Percentiles rank a stretch among this genome's conserved stretches.
phyloP scores from a whole-genome alignment of 2,888 invertebrate genomes.

The Petrolisthes cinctipes region DNA sequence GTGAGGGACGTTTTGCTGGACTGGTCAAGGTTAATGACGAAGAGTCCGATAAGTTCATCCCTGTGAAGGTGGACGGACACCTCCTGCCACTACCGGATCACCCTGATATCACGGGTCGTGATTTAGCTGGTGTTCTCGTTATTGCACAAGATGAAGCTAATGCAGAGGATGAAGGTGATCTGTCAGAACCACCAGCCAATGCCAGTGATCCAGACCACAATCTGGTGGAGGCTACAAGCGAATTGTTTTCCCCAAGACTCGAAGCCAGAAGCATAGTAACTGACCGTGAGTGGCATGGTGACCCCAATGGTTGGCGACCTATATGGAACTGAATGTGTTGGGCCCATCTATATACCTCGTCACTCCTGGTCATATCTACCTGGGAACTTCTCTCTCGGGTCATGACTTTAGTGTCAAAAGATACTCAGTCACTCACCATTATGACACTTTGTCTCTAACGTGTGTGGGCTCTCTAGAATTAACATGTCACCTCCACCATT shows the following conservation, averaged over 20 bases:
- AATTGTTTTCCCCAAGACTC: background rate
- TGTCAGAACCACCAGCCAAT: constrained; percentile 37
- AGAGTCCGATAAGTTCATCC: constrained; percentile 49
- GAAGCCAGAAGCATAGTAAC: background rate
- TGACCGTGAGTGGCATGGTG: constrained; percentile 52
- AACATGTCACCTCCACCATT: background rate
- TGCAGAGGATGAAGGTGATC: background rate
- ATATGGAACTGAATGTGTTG: constrained; percentile 39
- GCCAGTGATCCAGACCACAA: constrained; percentile 38
- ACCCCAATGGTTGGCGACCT: constrained; percentile 55
- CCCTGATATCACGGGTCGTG: constrained; percentile 49
- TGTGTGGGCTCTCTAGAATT: constrained; percentile 1
- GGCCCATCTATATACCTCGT: background rate
- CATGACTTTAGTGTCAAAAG: constrained; percentile 4
- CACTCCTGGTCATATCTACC: background rate
- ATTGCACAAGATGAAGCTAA: constrained; percentile 34
- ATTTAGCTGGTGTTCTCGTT: constrained; percentile 63
- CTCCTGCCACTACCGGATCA: constrained; percentile 56
- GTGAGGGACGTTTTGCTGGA: constrained; percentile 59
- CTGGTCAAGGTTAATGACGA: constrained; percentile 51
- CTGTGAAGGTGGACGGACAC: constrained; percentile 54
- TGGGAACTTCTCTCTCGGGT: background rate
- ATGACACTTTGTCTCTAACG: background rate
- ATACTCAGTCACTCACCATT: background rate
- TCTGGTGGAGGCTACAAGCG: constrained; percentile 22